A percentile compares a stretch with the other conserved stretches of the same genome.
Conservation (phyloP, 2,888 invertebrate genomes). For the Lutraria lutraria region DNA sequence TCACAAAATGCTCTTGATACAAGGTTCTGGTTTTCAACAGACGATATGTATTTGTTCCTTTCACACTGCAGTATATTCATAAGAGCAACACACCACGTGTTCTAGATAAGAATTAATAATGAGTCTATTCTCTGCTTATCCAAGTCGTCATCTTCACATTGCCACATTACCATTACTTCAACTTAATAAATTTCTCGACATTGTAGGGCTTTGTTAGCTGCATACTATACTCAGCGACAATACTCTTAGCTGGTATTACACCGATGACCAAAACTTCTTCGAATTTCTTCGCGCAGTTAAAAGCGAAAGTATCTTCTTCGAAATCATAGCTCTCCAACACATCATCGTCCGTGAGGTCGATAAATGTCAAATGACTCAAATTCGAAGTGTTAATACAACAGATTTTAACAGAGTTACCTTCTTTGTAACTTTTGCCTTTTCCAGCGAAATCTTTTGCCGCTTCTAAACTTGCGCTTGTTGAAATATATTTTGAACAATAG, state of each 20-base stretch:
- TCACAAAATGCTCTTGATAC: too few species aligned
- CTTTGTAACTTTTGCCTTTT: neutral
- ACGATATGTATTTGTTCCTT: too few species aligned
- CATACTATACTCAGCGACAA: neutral
- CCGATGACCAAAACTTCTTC: constrained; percentile 10
- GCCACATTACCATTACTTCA: too few species aligned
- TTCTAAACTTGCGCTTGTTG: constrained; percentile 12
- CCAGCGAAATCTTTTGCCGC: neutral
- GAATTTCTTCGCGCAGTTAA: neutral
- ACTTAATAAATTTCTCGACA: too few species aligned
- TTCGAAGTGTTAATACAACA: neutral
- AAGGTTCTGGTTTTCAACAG: too few species aligned
- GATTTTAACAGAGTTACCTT: neutral
- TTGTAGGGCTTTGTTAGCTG: too few species aligned
- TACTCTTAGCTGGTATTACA: neutral
- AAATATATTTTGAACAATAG: constrained; percentile 6
- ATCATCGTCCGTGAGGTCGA: neutral
- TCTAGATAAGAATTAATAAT: too few species aligned
- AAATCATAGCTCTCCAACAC: neutral
- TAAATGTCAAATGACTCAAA: neutral
- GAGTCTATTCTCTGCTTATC: too few species aligned
- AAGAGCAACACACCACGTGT: too few species aligned
- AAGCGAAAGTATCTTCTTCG: neutral
- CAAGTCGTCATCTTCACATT: too few species aligned
- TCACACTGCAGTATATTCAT: too few species aligned